Evolutionary conservation across 2,888 invertebrate species (phyloP).

Genomic region (Hydroisotoma schaefferi): DNA sequence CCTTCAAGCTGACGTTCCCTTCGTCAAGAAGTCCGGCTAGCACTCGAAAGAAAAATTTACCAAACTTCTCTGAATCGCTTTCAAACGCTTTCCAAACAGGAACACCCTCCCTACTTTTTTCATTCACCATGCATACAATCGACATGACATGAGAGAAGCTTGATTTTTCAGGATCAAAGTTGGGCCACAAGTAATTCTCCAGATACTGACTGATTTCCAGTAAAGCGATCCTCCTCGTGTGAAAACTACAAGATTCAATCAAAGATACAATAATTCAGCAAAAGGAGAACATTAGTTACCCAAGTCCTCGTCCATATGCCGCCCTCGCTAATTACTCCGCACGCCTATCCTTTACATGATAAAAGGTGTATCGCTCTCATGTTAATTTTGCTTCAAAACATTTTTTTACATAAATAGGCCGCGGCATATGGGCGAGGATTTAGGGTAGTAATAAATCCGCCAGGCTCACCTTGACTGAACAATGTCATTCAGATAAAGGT

Average conservation of each 20-base stretch:
- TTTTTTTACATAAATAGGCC: too few species aligned
- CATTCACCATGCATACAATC: constrained; percentile 97
- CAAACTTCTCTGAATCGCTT: constrained; percentile 70
- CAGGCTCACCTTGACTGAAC: constrained; percentile 73
- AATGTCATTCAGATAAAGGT: constrained; percentile 84
- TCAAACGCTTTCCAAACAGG: constrained; percentile 93
- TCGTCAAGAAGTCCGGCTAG: constrained; percentile 69
- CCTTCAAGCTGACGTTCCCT: constrained; percentile 75
- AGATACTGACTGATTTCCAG: constrained; percentile 95
- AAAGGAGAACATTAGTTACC: too few species aligned
- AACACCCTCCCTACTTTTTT: constrained; percentile 95
- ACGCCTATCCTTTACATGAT: too few species aligned
- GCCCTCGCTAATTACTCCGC: too few species aligned
- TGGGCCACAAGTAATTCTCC: constrained; percentile 96
- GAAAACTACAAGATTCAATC: constrained; percentile 59
- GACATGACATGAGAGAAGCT: constrained; percentile 89
- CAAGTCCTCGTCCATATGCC: too few species aligned
- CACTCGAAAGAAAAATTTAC: constrained; percentile 77
- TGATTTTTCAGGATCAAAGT: constrained; percentile 72
- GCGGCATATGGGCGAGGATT: too few species aligned
- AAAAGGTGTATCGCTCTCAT: too few species aligned
- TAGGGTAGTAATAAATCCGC: too few species aligned
- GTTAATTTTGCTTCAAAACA: too few species aligned
- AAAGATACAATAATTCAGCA: constrained; percentile 19
- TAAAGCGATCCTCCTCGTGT: constrained; percentile 87